phyloP scores from a whole-genome alignment of 1,140 invertebrate genomes.

The Lordiphosa mommai region DNA sequence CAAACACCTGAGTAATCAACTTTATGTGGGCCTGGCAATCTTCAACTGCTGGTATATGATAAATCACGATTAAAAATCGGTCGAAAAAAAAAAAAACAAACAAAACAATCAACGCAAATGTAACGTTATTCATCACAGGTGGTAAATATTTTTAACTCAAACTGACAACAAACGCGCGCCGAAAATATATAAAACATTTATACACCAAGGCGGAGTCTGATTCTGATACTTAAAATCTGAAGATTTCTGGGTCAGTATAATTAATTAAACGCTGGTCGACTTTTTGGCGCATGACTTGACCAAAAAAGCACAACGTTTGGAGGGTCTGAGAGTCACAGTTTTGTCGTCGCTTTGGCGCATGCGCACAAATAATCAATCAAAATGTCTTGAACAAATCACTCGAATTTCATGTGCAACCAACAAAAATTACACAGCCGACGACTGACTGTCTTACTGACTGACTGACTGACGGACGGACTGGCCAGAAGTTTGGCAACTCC shows the following conservation, averaged over 20 bases:
- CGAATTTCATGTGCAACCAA: constrained; percentile 58
- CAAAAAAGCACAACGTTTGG: constrained; percentile 16
- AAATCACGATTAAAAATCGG: constrained; percentile 55
- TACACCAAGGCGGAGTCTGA: constrained; percentile 16
- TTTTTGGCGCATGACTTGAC: constrained; percentile 59
- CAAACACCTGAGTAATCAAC: constrained; percentile 72
- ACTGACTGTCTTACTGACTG: constrained; percentile 17
- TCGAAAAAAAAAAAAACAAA: constrained; percentile 7
- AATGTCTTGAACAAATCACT: constrained; percentile 78
- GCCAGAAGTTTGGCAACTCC: constrained; percentile 60
- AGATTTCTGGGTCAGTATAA: constrained; percentile 72
- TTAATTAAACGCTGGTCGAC: constrained; percentile 57
- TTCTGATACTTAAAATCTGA: constrained; percentile 33
- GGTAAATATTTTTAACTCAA: constrained; percentile 63
- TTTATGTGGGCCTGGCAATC: constrained; percentile 64
- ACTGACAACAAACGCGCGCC: constrained; percentile 71
- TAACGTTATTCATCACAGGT: constrained; percentile 77
- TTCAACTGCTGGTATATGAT: constrained; percentile 27
- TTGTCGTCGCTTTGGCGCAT: constrained; percentile 59
- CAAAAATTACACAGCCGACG: constrained; percentile 44
- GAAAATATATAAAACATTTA: constrained; percentile 25
- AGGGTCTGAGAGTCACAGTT: constrained; percentile 11
- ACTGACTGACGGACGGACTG: constrained; percentile 38
- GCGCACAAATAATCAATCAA: constrained; percentile 74
- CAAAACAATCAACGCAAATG: constrained; percentile 62